A percentile compares a stretch with the other conserved stretches of the same genome.
phyloP scores from a whole-genome alignment of 2,888 invertebrate species.

The Aspidapion aeneum region DNA sequence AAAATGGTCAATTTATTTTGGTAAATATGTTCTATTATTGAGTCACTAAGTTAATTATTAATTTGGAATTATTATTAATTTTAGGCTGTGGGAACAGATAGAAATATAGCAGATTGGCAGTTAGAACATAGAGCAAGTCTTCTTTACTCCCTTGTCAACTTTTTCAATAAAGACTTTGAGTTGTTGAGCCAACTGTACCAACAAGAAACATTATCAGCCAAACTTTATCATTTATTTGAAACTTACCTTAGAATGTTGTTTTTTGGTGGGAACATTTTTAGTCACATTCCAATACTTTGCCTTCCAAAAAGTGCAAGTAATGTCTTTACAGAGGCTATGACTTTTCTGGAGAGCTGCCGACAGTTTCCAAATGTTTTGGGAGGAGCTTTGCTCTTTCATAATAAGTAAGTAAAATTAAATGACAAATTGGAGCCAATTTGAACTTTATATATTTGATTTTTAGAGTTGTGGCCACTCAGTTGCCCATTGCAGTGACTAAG shows the following conservation, averaged over 20 bases:
- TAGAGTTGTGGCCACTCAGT: constrained; percentile 79
- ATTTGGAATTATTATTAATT: constrained; percentile 25
- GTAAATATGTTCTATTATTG: constrained; percentile 53
- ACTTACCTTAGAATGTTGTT: constrained; percentile 85
- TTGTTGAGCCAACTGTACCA: constrained; percentile 56
- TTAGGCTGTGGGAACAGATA: constrained; percentile 84
- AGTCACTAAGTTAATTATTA: neutral
- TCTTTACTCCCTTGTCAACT: constrained; percentile 71
- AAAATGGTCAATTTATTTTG: constrained; percentile 79
- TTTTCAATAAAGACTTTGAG: constrained; percentile 83
- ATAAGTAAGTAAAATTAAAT: constrained; percentile 66
- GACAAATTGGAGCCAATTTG: too few species aligned
- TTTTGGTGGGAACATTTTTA: constrained; percentile 80
- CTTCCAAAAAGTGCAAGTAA: constrained; percentile 86
- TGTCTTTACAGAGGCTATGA: constrained; percentile 82
- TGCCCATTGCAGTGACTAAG: constrained; percentile 71
- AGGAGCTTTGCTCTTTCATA: constrained; percentile 83
- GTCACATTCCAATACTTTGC: constrained; percentile 74
- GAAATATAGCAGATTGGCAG: constrained; percentile 80
- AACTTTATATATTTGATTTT: constrained; percentile 29
- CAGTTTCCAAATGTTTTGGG: constrained; percentile 76
- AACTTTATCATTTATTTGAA: constrained; percentile 82
- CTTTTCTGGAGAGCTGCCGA: constrained; percentile 81
- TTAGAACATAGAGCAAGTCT: constrained; percentile 74
- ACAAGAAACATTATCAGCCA: constrained; percentile 62